Evolutionary conservation across 2,113 vertebrate species (phyloP), one percentile per base, ranked within the genome.

Genomic region (Myiopsitta monachus): DNA sequence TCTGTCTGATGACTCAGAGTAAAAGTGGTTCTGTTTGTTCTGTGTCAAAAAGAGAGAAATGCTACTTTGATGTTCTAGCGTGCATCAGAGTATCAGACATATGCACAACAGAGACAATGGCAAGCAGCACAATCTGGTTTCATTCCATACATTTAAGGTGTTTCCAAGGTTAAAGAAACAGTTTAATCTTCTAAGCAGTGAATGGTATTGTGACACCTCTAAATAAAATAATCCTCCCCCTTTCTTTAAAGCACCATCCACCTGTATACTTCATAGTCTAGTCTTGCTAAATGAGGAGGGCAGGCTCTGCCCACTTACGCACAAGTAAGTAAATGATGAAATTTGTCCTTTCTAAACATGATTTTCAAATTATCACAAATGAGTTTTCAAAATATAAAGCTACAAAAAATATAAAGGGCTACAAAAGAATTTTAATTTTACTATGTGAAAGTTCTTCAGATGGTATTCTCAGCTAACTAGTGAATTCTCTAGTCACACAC

Each of bases 1-100:
- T 96, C 84, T 97, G 91, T 89, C 63, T 91, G 81, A 87, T 96
- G 92, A 94, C 80, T 94, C 57, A 57, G 39, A 88, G 80, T 52
- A 92, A 82, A 96, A 94, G 86, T 69, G 68, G 38, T 41, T 91
- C 88, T 96, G 87, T 94, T 95, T 94, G 95, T 79, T 94, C 44
- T 46, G 43, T 92, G 46, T 69, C 79, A 94, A 39, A 88, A 78
- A 59, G 88, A 81, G 36, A 80, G 67, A 90, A 95, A 61, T 0
- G 3, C 46, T 73, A 57, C 96, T 96, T 95, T 97, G 96, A 96
- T 91, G 90, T 94, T 84, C 64, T 51, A 78, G 57, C 11, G 0
- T 92, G 88, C 83, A 84, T 81, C 80, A 66, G 10, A 91, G 39
- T n/a, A 57, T 55, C 91, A 94, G 54, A 94, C 69, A 91, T 33